phyloP scores from a whole-genome alignment of 2,888 invertebrate species.

The Cephus sareptanus region DNA sequence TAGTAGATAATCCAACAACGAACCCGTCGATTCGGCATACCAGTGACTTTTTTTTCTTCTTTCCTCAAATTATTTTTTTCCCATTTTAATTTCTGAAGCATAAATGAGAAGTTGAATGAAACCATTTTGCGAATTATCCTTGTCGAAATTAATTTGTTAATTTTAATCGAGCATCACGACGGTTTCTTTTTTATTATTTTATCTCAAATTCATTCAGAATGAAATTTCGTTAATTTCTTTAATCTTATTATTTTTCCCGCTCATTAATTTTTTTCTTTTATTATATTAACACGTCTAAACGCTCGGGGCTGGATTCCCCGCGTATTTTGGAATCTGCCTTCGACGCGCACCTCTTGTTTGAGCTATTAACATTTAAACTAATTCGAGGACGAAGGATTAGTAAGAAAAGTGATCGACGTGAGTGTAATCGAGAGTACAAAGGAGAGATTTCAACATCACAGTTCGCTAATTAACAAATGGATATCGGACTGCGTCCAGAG shows the following conservation, averaged over 20 bases:
- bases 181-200: neutral
- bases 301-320: neutral
- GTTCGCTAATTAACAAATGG: neutral
- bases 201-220: neutral
- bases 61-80: neutral
- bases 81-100: no score
- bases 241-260: neutral
- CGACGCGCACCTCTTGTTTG: neutral
- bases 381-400: neutral
- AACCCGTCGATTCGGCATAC: neutral
- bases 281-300: neutral
- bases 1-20: conserved; percentile 11
- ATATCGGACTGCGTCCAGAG: neutral
- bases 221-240: neutral
- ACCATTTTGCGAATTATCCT: no score
- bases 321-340: neutral
- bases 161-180: neutral
- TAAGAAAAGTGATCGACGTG: neutral
- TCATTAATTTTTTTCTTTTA: neutral
- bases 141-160: neutral
- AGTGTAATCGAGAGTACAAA: neutral
- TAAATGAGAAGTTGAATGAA: no score
- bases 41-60: neutral
- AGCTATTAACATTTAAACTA: neutral
- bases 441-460: neutral